Evolutionary conservation across 2,888 invertebrate genomes (phyloP).

Genomic region (Neoscelio sp.): DNA sequence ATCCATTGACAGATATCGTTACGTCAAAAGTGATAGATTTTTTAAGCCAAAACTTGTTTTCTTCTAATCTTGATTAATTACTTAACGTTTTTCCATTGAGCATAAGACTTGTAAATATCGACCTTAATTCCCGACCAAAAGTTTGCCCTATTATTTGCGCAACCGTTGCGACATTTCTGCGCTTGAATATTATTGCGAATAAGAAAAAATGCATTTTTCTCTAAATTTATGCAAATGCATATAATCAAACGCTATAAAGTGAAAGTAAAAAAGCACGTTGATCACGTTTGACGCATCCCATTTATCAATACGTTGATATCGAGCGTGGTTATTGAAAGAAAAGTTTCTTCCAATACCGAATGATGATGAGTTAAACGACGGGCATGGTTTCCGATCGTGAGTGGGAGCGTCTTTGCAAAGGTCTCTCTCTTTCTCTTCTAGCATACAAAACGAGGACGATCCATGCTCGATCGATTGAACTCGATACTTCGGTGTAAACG

Average conservation of each 20-base stretch:
- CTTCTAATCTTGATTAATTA: too few relatives aligned
- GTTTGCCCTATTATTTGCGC: not conserved
- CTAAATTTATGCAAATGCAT: conserved; percentile 31
- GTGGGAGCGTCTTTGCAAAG: conserved; percentile 68
- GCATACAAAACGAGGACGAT: conserved; percentile 64
- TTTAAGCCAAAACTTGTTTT: not conserved
- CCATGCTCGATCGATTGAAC: conserved; percentile 52
- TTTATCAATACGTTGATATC: conserved; percentile 64
- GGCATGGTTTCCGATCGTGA: conserved; percentile 67
- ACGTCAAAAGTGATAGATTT: not conserved
- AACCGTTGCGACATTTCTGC: conserved; percentile 33
- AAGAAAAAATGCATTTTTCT: conserved; percentile 22
- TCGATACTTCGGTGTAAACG: conserved; percentile 6
- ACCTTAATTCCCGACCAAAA: too few relatives aligned
- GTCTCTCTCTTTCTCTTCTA: conserved; percentile 63
- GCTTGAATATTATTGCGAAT: conserved; percentile 13
- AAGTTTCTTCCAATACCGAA: conserved; percentile 58
- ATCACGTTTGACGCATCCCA: conserved; percentile 57
- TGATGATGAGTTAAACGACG: conserved; percentile 58
- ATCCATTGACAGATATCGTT: too few relatives aligned
- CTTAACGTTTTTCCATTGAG: too few relatives aligned
- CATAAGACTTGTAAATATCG: too few relatives aligned
- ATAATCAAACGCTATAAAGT: conserved; percentile 52
- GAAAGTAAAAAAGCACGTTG: conserved; percentile 45
- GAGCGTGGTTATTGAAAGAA: conserved; percentile 60